Evolutionary conservation across 2,888 invertebrate genomes (phyloP).

Genomic region (Agrilus cyanescens): DNA sequence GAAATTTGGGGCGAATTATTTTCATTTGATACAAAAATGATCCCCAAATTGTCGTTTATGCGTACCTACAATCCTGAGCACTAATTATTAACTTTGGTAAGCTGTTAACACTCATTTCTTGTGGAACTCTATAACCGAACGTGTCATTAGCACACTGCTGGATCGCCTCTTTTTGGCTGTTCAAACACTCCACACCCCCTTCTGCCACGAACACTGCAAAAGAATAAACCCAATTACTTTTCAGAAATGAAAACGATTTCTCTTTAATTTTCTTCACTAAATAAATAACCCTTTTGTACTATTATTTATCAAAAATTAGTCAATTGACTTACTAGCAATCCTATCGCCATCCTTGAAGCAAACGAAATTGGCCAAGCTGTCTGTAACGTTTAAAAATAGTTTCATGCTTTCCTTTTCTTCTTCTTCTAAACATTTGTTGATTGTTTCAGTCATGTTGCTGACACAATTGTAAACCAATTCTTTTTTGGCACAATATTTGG

Average conservation of each 20-base stretch:
- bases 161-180: constrained; percentile 3
- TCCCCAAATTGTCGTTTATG: too few relatives aligned
- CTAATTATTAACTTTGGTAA: constrained; percentile 2
- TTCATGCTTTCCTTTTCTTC: constrained; percentile 50
- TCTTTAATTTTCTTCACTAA: too few relatives aligned
- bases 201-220: constrained; percentile 8
- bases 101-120: not conserved
- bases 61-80: constrained; percentile 2
- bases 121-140: not conserved
- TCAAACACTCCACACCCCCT: constrained; percentile 5
- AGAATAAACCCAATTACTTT: not conserved
- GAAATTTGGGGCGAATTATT: too few relatives aligned
- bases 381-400: constrained; percentile 52
- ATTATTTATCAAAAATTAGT: too few relatives aligned
- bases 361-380: constrained; percentile 58
- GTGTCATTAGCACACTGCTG: constrained; percentile 3
- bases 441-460: constrained; percentile 40
- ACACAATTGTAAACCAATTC: constrained; percentile 50
- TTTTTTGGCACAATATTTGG: constrained; percentile 56
- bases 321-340: constrained; percentile 61
- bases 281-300: too few relatives aligned
- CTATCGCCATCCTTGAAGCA: constrained; percentile 74
- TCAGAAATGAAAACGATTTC: too few relatives aligned
- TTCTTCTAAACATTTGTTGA: constrained; percentile 51
- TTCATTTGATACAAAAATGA: too few relatives aligned